Evolutionary conservation across 2,888 invertebrate genomes (phyloP).

Genomic region (Drosophila infuscata): DNA sequence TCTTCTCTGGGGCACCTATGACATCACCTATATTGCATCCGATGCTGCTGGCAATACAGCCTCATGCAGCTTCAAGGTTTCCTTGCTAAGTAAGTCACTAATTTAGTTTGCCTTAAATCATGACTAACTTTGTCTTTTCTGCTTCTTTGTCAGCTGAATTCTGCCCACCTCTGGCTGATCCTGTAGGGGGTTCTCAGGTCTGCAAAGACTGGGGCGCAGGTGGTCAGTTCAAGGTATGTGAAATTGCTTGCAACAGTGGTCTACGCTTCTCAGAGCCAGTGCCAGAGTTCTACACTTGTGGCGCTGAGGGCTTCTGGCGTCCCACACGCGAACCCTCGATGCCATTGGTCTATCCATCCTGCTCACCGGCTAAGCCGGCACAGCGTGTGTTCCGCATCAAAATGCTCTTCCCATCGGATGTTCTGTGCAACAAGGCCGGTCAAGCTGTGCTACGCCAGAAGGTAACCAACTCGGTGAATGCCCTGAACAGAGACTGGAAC

Average conservation of each 20-base stretch:
- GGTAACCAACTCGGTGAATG: constrained; percentile 94
- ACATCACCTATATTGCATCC: constrained; percentile 96
- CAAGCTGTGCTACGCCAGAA: constrained; percentile 96
- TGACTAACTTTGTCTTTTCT: not conserved
- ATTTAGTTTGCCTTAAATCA: rapidly evolving
- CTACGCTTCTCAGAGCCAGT: constrained; percentile 95
- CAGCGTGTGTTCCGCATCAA: constrained; percentile 97
- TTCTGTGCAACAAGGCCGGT: constrained; percentile 97
- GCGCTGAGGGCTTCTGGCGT: constrained; percentile 99
- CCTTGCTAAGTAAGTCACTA: constrained; percentile 90
- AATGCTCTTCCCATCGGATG: constrained; percentile 98
- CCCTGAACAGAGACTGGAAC: constrained; percentile 97
- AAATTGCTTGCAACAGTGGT: constrained; percentile 94
- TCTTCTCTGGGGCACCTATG: constrained; percentile 95
- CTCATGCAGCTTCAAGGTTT: constrained; percentile 95
- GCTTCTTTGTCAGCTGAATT: constrained; percentile 89
- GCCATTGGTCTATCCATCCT: constrained; percentile 95
- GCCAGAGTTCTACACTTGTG: constrained; percentile 98
- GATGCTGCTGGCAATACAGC: constrained; percentile 97
- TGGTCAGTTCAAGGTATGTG: constrained; percentile 97
- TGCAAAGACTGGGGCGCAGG: constrained; percentile 99
- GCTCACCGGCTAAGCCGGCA: constrained; percentile 95
- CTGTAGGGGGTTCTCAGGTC: constrained; percentile 95
- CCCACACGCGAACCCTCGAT: constrained; percentile 92
- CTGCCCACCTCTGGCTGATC: constrained; percentile 95